Percentiles rank a stretch among this genome's conserved stretches.
phyloP scores from a whole-genome alignment of 2,797 vertebrate genomes.

The Crotalus adamanteus region DNA sequence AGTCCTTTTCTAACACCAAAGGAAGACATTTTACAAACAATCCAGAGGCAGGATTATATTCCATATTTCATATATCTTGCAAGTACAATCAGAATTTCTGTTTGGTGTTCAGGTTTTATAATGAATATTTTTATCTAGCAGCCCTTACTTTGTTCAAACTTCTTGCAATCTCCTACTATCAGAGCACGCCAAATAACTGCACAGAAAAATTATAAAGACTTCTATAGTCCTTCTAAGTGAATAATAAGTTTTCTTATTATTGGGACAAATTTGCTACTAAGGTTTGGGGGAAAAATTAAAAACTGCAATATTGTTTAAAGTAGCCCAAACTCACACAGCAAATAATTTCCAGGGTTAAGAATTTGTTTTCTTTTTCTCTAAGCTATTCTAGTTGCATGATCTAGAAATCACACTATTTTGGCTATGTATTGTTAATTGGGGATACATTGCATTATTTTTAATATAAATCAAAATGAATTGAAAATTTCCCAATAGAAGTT shows the following conservation, averaged over 20 bases:
- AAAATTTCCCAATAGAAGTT: constrained; percentile 89
- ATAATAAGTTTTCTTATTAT: constrained; percentile 79
- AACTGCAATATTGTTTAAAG: constrained; percentile 87
- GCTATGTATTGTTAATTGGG: constrained; percentile 89
- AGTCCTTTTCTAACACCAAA: constrained; percentile 64
- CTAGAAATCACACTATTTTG: constrained; percentile 86
- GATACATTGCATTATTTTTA: constrained; percentile 87
- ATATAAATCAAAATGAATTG: constrained; percentile 94
- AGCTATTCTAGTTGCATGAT: constrained; percentile 85
- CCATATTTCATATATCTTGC: constrained; percentile 27
- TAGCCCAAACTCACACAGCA: constrained; percentile 80
- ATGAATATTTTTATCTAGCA: constrained; percentile 52
- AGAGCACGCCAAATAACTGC: constrained; percentile 79
- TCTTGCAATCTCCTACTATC: constrained; percentile 70
- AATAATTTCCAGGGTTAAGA: constrained; percentile 86
- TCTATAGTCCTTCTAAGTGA: constrained; percentile 84
- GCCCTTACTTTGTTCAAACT: constrained; percentile 70
- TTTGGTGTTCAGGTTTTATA: constrained; percentile 54
- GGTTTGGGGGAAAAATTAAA: constrained; percentile 78
- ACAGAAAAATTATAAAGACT: constrained; percentile 80
- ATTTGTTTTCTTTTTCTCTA: constrained; percentile 76
- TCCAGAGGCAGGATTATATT: constrained; percentile 60
- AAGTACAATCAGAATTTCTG: constrained; percentile 48
- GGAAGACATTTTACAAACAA: constrained; percentile 60
- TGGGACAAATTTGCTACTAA: constrained; percentile 84